Evolutionary conservation across 2,113 vertebrate genomes (phyloP), one percentile per base, ranked within the genome.

Genomic region (Podarcis muralis): DNA sequence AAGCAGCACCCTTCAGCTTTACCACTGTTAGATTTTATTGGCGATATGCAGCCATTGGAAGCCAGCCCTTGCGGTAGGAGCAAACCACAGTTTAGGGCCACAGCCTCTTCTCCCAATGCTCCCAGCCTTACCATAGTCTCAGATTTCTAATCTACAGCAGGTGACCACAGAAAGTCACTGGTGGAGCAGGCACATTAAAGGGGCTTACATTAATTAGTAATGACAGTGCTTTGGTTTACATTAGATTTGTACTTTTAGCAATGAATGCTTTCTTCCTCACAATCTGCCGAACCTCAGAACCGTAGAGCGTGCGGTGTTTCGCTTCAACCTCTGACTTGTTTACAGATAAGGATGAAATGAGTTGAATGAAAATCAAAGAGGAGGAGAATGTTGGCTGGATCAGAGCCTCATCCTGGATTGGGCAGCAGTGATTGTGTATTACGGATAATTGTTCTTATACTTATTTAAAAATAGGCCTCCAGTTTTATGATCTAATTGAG

Each of bases 161-260:
- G 92, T 74, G 92, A 83, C 62, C 91, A 79, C 83, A 94, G 72
- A 92, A 91, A 91, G 94, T 91, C 88, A 92, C 82, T 3, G 4
- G 92, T 89, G 93, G 92, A 87, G 88, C 79, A 87, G 92, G 93
- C 78, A 89, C 83, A 91, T 88, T 82, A 88, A 95, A 93, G 90
- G 25, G 87, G 84, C 95, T 91, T 94, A 96, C 88, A 93, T 87
- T 95, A 91, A 92, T 87, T 78, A 90, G 90, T 91, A 90, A 94
- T 80, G 90, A 88, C 93, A 96, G 92, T 81, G 91, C 91, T 95
- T 95, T 92, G 92, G 93, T 94, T 89, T 95, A 90, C 37, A 84
- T 86, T 94, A 91, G 88, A 87, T 93, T 95, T 93, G 88, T 85
- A 95, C 22, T 75, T 30, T 86, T 89, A 76, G 90, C 93, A 94